Evolutionary conservation across 2,888 invertebrate species (phyloP), one percentile per base, ranked within the genome.

Genomic region (Drosophila antonietae): DNA sequence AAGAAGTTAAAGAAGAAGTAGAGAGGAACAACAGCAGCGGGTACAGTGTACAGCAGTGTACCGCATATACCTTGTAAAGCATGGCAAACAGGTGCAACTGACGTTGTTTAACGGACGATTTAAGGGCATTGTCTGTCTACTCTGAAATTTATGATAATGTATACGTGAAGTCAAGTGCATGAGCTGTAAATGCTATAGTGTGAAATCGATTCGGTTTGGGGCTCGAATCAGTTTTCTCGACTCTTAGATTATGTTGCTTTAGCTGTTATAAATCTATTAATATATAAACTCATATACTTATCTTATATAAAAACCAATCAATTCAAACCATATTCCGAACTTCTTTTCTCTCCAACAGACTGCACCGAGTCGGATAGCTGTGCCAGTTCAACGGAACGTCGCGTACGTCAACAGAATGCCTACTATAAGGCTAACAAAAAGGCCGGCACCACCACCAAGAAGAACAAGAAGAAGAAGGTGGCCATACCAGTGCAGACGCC

Each of bases 281-380:
- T 10, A 23, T 2, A 46, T 46, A 46, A 23, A 15, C 15, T 28
- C 28, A 15, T 15, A 37, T 5, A 37, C 37, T 2, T 37, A 4
- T 37, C 14, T 35, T 35, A 35, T 35, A 35, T 35, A 12, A 35
- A 35, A 35, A 35, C 12, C 12, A 35, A 12, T 12, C n/a, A 20
- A 44, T 12, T 33, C 2, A 31, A 49, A 33, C 10, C 49, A 49
- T 5, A 28, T 0, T 12, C 31, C n/a, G 2, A 18, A 35, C 14
- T 35, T 31, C 20, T 7, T 15, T 7, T 15, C 8, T 15, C 1
- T n/a, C 8, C 18, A 5, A 20, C 44, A 90, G 90, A 91, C 81
- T 96, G 96, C 93, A 97, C 97, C 67, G 98, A 98, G 93, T 97
- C 98, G 8, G 98, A 98, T 93, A 97, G 97, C 83, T 98, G 98